These are phyloP conservation scores for Eurytoma adleriae DNA, from an alignment of 2,888 invertebrate genomes.

Conservation along the genomic window DNA sequence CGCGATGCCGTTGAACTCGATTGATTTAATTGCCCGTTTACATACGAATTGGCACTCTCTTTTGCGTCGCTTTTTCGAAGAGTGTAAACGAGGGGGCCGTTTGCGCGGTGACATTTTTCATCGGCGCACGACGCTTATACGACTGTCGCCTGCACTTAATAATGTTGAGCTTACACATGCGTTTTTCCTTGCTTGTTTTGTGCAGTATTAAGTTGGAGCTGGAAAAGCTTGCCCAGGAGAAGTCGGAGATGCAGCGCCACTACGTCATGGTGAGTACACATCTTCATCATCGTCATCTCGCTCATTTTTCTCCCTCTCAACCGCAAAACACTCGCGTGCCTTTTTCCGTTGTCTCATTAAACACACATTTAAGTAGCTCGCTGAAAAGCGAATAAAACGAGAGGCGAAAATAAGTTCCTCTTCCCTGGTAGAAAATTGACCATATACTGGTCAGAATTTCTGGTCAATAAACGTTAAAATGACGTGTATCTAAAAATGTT, in stretches of 20 bases:
- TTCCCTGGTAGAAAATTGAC: background rate
- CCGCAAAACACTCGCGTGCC: background rate
- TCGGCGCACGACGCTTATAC: conserved; percentile 60
- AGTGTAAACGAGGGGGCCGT: background rate
- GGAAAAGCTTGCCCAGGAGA: conserved; percentile 90
- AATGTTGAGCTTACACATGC: conserved; percentile 72
- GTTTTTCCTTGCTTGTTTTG: conserved; percentile 71
- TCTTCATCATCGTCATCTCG: conserved; percentile 3
- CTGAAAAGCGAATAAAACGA: too few species aligned
- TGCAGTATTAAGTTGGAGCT: conserved; percentile 89
- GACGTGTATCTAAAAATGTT: too few species aligned
- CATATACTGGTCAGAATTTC: too few species aligned
- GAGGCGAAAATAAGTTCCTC: background rate
- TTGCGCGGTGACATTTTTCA: conserved; percentile 20
- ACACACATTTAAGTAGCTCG: background rate
- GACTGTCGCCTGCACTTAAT: conserved; percentile 71
- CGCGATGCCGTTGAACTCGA: background rate
- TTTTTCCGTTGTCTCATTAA: background rate
- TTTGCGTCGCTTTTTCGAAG: background rate
- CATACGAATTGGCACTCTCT: background rate
- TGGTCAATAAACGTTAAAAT: too few species aligned
- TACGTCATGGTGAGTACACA: conserved; percentile 88
- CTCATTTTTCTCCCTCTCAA: background rate
- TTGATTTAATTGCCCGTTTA: background rate
- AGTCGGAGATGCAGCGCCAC: conserved; percentile 92